Evolutionary conservation across 2,797 vertebrate species (phyloP), one percentile per base, ranked within the genome.

Genomic region (Leptatherina wallacei): DNA sequence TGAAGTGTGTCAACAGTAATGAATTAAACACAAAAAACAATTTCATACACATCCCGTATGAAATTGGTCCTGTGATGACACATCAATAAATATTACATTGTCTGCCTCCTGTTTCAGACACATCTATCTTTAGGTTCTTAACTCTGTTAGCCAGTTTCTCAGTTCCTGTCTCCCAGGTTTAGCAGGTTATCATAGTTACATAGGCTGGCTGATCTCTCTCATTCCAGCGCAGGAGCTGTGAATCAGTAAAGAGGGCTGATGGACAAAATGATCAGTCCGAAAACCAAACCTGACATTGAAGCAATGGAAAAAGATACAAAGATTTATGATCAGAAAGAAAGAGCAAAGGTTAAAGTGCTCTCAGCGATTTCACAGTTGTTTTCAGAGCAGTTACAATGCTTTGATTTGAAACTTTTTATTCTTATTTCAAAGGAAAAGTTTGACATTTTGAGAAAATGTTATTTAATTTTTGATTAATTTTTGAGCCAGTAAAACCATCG

Each of bases 61-160:
- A 81, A 69, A 78, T 85, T 68, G 72, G 68, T 71, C 67, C 67
- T 71, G 56, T 75, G 77, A 87, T 55, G 51, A 60, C 70, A 67
- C 82, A 66, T 85, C 72, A 81, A 81, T 89, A 82, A 91, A 92
- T 88, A 88, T 88, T 67, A 87, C 78, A 81, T 65, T 65, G 82
- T 84, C 83, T 83, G 72, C 68, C 86, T 85, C 73, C 67, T 76
- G 30, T 44, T 84, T 65, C 79, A 76, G 64, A 85, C 60, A 55
- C 42, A 40, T 74, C 90, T 93, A 93, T 92, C 74, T 94, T 92
- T 90, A 93, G 92, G 77, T 71, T 77, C 78, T 71, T 80, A 88
- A 92, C 78, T 56, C 79, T 76, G 77, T 85, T 78, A 82, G 78
- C 84, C 54, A 59, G 42, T 81, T 82, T 91, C 73, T 66, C 65